phyloP scores from a whole-genome alignment of 2,888 invertebrate genomes.

The Allacma fusca region DNA sequence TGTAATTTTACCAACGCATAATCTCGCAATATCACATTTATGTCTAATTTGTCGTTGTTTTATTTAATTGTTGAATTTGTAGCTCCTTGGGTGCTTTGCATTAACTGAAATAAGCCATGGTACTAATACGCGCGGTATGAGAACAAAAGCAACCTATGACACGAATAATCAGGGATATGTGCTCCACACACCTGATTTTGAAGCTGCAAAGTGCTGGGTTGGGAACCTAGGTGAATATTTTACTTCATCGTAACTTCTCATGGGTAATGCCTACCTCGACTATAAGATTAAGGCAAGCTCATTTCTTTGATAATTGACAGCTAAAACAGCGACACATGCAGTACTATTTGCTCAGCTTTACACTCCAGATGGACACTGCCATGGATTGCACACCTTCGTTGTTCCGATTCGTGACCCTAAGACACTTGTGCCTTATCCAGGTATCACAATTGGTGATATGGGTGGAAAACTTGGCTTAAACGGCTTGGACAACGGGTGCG shows the following conservation, averaged over 20 bases:
- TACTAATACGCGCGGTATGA: slow-evolving; percentile 86
- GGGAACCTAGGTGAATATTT: slow-evolving; percentile 85
- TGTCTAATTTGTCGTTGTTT: no score
- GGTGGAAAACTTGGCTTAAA: slow-evolving; percentile 91
- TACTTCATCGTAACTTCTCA: background rate
- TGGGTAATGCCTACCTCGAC: no score
- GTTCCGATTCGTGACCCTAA: slow-evolving; percentile 83
- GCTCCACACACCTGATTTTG: slow-evolving; percentile 77
- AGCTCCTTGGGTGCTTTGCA: slow-evolving; percentile 56
- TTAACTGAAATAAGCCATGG: slow-evolving; percentile 91
- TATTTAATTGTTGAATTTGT: no score
- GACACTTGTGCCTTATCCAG: slow-evolving; percentile 80
- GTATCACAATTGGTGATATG: slow-evolving; percentile 88
- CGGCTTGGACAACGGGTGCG: slow-evolving; percentile 90
- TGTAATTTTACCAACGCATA: background rate
- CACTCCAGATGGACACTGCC: slow-evolving; percentile 77
- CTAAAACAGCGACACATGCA: slow-evolving; percentile 82
- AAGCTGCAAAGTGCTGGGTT: slow-evolving; percentile 86
- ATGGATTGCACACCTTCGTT: slow-evolving; percentile 89
- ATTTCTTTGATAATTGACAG: slow-evolving; percentile 30
- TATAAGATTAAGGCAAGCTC: no score
- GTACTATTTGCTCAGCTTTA: slow-evolving; percentile 89
- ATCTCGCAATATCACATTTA: no score
- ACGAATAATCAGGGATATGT: slow-evolving; percentile 76
- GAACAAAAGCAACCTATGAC: slow-evolving; percentile 84